Percentiles rank a stretch among this genome's conserved stretches.
These are phyloP conservation scores for Pseudomyrmex cubaensis DNA, from an alignment of 1,140 invertebrate genomes.

Conservation along the genomic window DNA sequence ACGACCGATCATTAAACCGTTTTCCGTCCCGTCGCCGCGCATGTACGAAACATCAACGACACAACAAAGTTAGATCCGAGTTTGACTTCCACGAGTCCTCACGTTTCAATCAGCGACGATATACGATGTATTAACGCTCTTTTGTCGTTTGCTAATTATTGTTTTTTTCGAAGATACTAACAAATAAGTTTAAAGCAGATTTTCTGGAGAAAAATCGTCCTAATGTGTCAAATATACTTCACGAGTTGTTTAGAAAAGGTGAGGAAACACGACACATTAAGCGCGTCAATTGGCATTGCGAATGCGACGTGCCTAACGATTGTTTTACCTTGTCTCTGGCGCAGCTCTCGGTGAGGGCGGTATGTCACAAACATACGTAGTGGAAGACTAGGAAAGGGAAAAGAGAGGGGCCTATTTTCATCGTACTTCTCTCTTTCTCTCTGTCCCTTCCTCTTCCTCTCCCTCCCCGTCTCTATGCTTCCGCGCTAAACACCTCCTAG, in stretches of 20 bases:
- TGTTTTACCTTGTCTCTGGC: conserved; percentile 30
- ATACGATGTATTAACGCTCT: background rate
- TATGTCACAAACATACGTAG: conserved; percentile 38
- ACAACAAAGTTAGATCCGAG: background rate
- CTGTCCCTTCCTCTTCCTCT: conserved; percentile 14
- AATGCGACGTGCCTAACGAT: conserved; percentile 28
- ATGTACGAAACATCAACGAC: background rate
- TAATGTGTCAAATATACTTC: conserved; percentile 48
- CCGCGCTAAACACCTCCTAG: background rate
- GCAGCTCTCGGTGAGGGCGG: conserved; percentile 60
- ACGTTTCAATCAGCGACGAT: background rate
- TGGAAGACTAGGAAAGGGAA: conserved; percentile 65
- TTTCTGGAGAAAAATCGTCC: background rate
- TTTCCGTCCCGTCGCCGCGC: conserved; percentile 7
- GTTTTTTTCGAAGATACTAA: background rate
- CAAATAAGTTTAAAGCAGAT: background rate
- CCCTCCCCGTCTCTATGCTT: background rate
- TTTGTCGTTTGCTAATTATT: conserved; percentile 3
- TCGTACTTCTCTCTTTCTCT: conserved; percentile 51
- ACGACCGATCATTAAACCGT: conserved; percentile 41
- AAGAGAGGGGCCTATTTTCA: conserved; percentile 69
- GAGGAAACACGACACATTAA: conserved; percentile 56
- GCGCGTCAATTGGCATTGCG: conserved; percentile 44
- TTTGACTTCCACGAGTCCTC: background rate
- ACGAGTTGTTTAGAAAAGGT: conserved; percentile 33